Evolutionary conservation across 2,888 invertebrate species (phyloP), one percentile per base, ranked within the genome.

Genomic region (Aphidoletes aphidimyza): DNA sequence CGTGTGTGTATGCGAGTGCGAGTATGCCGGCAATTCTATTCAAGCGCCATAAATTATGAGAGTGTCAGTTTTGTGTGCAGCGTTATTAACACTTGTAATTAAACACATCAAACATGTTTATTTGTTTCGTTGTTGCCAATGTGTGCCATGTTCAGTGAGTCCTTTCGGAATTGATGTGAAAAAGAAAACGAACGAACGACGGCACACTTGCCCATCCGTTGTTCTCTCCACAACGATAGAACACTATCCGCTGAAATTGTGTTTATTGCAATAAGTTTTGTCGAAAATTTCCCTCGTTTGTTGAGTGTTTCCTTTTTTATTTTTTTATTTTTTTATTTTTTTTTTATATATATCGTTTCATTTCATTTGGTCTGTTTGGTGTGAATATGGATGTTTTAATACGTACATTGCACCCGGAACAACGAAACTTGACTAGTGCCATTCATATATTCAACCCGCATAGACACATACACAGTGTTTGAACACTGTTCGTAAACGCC

Each of bases 61-160:
- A 59, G 84, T 84, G 84, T 84, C 84, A 84, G 84, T 54, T 59
- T 84, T 84, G 84, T 84, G 36, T 84, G 39, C 84, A 59, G 69
- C 69, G 84, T 69, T 84, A 84, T 84, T 84, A 84, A 84, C 84
- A 84, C 84, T 59, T 84, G 84, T 84, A 84, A 84, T 84, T 84
- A 84, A 84, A 84, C 69, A 84, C 84, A 84, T 84, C 84, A 84
- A 84, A 84, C 84, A 84, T 84, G 69, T 84, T 84, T 84, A 84
- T 84, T 84, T 84, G 36, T 59, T 59, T 22, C 81, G 14, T 69
- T 26, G n/a, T n/a, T 69, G 14, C 69, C 34, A 30, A 69, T 69
- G 69, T 69, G 30, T 30, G 30, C 69, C 34, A 69, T 69, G 69
- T 69, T 69, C 69, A 69, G 69, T 69, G 69, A 69, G 2, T 69